Evolutionary conservation across 2,797 vertebrate species (phyloP).

Genomic region (Otus scops): DNA sequence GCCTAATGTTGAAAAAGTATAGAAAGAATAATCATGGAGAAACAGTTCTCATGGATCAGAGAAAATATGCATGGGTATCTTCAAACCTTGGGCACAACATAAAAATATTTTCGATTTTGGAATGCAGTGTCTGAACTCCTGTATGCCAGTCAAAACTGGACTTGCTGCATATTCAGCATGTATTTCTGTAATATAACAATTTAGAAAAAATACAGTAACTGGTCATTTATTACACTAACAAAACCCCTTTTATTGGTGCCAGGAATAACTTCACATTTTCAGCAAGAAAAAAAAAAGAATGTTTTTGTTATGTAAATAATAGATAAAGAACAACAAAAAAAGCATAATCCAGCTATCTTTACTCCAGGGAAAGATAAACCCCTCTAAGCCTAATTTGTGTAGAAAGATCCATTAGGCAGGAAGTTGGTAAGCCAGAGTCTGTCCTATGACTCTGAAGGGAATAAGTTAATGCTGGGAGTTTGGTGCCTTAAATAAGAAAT

Average conservation of each 20-base stretch:
- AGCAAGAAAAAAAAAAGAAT: slow-evolving; percentile 8
- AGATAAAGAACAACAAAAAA: slow-evolving; percentile 71
- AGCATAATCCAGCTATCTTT: slow-evolving; percentile 48
- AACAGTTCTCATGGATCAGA: background rate
- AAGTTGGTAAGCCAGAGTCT: slow-evolving; percentile 67
- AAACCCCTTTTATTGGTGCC: slow-evolving; percentile 33
- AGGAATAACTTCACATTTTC: slow-evolving; percentile 72
- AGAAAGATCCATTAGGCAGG: slow-evolving; percentile 75
- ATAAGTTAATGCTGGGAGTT: slow-evolving; percentile 44
- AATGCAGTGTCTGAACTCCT: background rate
- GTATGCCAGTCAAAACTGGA: background rate
- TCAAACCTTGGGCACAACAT: background rate
- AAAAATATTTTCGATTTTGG: background rate
- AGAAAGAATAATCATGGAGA: background rate
- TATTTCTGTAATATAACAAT: background rate
- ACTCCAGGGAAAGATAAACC: slow-evolving; percentile 67
- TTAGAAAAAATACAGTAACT: slow-evolving; percentile 22
- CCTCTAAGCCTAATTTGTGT: slow-evolving; percentile 54
- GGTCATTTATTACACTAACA: slow-evolving; percentile 33
- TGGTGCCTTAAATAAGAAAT: slow-evolving; percentile 45
- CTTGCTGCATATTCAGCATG: background rate
- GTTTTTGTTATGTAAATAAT: slow-evolving; percentile 75
- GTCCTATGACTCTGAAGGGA: slow-evolving; percentile 55
- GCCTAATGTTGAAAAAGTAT: background rate
- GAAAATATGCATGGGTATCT: background rate